phyloP scores from a whole-genome alignment of 2,113 vertebrate genomes.

The Thunnus thynnus region DNA sequence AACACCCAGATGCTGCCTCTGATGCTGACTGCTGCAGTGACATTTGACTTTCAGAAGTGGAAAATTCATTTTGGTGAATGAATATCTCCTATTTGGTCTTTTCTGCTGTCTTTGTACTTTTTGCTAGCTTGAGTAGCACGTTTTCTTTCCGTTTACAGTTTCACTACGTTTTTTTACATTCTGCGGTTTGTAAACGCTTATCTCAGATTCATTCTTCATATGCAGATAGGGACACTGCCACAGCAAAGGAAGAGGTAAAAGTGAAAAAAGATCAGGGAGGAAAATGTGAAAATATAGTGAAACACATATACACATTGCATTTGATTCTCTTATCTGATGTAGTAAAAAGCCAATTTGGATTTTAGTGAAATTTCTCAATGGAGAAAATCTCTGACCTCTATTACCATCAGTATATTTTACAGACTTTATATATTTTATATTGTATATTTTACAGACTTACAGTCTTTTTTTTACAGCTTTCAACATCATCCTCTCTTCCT shows the following conservation, averaged over 20 bases:
- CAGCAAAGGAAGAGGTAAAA: no score
- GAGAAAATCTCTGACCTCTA: constrained; percentile 25
- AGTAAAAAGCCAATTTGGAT: constrained; percentile 27
- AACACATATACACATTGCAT: background rate
- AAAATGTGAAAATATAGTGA: background rate
- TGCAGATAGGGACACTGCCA: no score
- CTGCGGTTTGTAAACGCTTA: constrained; percentile 46
- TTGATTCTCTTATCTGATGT: constrained; percentile 29
- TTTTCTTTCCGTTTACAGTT: background rate
- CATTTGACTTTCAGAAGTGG: constrained; percentile 14
- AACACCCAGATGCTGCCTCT: background rate
- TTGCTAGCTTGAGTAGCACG: background rate
- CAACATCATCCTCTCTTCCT: constrained; percentile 15
- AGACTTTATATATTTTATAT: background rate
- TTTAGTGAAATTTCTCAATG: constrained; percentile 3
- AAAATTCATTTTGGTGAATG: constrained; percentile 29
- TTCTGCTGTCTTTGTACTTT: constrained; percentile 11
- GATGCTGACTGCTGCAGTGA: background rate
- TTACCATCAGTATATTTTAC: constrained; percentile 33
- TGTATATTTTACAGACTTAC: constrained; percentile 18
- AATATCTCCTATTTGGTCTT: background rate
- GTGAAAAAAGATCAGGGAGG: no score
- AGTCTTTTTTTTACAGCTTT: constrained; percentile 5
- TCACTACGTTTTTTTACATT: constrained; percentile 15
- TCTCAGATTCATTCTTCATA: constrained; percentile 17